Evolutionary conservation across 2,888 invertebrate species (phyloP).

Genomic region (Eilema griseolum): DNA sequence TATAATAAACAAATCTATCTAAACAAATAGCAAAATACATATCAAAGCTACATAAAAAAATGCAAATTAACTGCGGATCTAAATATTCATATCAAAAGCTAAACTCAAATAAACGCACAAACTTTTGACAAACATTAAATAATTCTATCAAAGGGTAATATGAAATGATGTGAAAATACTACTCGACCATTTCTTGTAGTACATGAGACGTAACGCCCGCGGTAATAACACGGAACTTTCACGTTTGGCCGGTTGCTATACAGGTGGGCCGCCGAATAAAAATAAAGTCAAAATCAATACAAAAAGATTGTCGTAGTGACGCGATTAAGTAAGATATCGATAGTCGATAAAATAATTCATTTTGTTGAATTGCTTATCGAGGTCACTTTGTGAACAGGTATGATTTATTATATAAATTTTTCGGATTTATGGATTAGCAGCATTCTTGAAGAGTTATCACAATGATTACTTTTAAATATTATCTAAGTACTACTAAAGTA

Average conservation of each 20-base stretch:
- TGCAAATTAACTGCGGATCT: conserved; percentile 14
- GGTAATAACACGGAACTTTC: conserved; percentile 42
- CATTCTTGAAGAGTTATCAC: conserved; percentile 9
- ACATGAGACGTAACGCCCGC: conserved; percentile 25
- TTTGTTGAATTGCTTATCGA: conserved; percentile 1
- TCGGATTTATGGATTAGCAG: conserved; percentile 12
- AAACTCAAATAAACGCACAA: conserved; percentile 13
- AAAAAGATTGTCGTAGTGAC: conserved; percentile 63
- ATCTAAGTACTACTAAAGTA: conserved; percentile 2
- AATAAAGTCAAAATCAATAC: conserved; percentile 79
- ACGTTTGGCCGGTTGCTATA: conserved; percentile 52
- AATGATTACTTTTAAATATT: conserved; percentile 8
- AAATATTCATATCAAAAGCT: conserved; percentile 22
- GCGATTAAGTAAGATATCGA: conserved; percentile 42
- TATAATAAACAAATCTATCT: too few species aligned
- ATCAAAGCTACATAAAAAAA: conserved; percentile 33
- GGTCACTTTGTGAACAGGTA: background rate
- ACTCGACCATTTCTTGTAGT: conserved; percentile 44
- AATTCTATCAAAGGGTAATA: conserved; percentile 44
- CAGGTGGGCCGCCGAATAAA: conserved; percentile 71
- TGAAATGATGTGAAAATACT: conserved; percentile 47
- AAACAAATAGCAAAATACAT: conserved; percentile 27
- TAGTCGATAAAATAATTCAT: conserved; percentile 24
- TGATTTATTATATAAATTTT: conserved; percentile 3
- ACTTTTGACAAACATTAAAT: too few species aligned